Evolutionary conservation across 2,113 vertebrate species (phyloP).

Genomic region (Phyllostomus hastatus): DNA sequence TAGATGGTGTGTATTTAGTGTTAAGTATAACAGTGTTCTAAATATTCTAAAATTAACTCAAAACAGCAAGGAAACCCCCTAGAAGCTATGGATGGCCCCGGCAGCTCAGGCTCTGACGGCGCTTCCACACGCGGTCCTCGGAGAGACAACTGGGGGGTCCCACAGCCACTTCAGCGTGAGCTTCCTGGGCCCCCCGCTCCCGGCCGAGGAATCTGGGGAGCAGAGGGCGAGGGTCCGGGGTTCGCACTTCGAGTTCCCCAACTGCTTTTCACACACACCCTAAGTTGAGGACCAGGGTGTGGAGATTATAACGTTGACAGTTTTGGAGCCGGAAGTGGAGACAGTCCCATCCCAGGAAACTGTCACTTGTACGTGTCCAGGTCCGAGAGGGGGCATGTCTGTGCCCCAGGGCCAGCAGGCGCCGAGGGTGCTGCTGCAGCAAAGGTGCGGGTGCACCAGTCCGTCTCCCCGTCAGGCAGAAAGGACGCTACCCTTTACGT

Average conservation of each 20-base stretch:
- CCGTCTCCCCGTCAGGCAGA: no score
- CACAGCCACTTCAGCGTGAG: rapidly evolving
- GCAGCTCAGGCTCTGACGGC: rapidly evolving
- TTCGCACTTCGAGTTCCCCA: neutral
- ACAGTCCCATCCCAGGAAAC: neutral
- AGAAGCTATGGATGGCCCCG: no score
- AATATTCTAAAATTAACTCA: neutral
- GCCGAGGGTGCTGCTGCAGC: neutral
- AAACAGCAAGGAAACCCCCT: neutral
- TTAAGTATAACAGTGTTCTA: neutral
- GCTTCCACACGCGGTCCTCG: neutral
- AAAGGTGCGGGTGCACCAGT: no score
- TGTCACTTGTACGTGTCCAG: neutral
- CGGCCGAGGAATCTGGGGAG: neutral
- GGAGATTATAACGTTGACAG: neutral
- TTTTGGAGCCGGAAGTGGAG: neutral
- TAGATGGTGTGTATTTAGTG: neutral
- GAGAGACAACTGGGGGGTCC: neutral
- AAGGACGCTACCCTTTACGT: neutral
- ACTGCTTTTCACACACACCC: neutral
- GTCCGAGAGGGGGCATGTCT: rapidly evolving
- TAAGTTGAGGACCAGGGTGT: neutral
- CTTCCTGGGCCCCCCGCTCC: neutral
- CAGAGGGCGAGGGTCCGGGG: neutral
- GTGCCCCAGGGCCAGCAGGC: neutral